Conservation (phyloP, 2,797 vertebrate species). For the Pelobates cultripes region DNA sequence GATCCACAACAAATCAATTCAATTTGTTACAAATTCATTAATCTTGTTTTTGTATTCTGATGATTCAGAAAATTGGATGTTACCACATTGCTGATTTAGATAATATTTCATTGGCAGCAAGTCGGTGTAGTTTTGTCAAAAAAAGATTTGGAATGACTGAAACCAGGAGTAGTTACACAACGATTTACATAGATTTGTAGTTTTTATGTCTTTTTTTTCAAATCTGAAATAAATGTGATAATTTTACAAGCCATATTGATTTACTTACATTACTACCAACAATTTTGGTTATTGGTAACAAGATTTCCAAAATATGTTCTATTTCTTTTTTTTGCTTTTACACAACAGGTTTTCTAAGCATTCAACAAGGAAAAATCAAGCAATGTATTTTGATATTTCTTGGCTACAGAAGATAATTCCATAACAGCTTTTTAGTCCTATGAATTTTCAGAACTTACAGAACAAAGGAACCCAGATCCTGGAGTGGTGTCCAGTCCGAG, state of each 20-base stretch:
- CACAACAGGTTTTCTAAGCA: constrained; percentile 10
- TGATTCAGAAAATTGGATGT: too few relatives aligned
- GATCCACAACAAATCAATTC: too few relatives aligned
- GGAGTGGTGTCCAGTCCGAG: constrained; percentile 83
- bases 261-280: too few relatives aligned
- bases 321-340: too few relatives aligned
- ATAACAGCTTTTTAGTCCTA: constrained; percentile 31
- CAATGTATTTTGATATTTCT: neutral
- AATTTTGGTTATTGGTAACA: neutral
- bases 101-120: too few relatives aligned
- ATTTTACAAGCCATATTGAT: neutral
- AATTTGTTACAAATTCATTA: too few relatives aligned
- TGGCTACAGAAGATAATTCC: constrained; percentile 30
- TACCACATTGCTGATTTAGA: too few relatives aligned
- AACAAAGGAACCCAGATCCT: constrained; percentile 84
- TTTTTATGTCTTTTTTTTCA: neutral
- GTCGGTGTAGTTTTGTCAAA: too few relatives aligned
- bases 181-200: too few relatives aligned
- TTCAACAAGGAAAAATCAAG: constrained; percentile 33
- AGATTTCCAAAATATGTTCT: neutral
- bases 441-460: constrained; percentile 70
- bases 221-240: neutral
- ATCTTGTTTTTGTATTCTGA: too few relatives aligned
- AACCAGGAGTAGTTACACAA: too few relatives aligned
- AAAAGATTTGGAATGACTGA: too few relatives aligned